Percentiles rank a stretch among this genome's conserved stretches.
phyloP scores from a whole-genome alignment of 2,113 vertebrate species.

The Gavialis gangeticus region DNA sequence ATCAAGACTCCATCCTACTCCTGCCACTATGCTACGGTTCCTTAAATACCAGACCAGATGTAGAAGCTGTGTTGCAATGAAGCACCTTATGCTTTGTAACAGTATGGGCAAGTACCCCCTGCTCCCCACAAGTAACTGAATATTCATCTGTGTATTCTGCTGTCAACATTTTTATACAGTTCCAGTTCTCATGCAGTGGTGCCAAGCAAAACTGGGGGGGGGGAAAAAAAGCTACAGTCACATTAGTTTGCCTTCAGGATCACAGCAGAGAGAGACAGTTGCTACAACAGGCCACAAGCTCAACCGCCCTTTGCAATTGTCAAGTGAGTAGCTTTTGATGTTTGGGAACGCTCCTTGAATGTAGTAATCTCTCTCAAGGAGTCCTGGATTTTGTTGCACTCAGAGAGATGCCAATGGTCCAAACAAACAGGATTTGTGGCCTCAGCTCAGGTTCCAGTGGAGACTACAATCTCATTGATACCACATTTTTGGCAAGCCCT shows the following conservation, averaged over 20 bases:
- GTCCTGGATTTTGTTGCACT: background rate
- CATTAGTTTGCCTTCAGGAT: background rate
- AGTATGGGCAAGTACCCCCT: constrained; percentile 6
- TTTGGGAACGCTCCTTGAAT: background rate
- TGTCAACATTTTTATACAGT: background rate
- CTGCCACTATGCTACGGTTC: background rate
- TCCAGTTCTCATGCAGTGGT: background rate
- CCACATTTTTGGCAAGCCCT: constrained; percentile 45
- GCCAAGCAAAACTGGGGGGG: background rate
- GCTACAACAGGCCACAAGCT: background rate
- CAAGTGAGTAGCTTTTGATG: background rate
- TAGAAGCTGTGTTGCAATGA: background rate
- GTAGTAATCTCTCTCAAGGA: constrained; percentile 1
- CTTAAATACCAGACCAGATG: background rate
- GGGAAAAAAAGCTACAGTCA: background rate
- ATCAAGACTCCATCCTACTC: background rate
- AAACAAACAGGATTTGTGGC: constrained; percentile 37
- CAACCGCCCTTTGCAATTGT: fast-evolving
- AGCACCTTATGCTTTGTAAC: constrained; percentile 19
- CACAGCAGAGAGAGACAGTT: background rate
- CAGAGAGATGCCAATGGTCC: constrained; percentile 2
- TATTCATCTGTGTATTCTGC: constrained; percentile 8
- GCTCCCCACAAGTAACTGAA: background rate
- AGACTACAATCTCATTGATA: constrained; percentile 4
- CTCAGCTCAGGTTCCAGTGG: constrained; percentile 40